Evolutionary conservation across 1,140 invertebrate genomes (phyloP), one percentile per base, ranked within the genome.

Genomic region (Nephotettix cincticeps): DNA sequence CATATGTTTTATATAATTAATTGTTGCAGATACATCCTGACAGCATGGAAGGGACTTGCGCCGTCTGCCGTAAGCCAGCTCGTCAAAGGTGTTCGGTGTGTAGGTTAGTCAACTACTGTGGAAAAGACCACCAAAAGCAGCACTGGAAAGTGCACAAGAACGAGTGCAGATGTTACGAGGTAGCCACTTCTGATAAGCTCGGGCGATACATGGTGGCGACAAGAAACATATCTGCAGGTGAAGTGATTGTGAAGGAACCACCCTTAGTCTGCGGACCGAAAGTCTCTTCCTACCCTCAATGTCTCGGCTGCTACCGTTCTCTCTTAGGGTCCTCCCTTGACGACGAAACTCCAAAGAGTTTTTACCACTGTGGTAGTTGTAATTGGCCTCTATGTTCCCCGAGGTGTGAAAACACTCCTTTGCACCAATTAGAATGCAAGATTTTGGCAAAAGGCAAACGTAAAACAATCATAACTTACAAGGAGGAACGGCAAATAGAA

Each of bases 71-170:
- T 9, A 32, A 61, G 21, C 27, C 54, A 36, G 72, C 72, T 1
- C 51, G 71, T 1, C 75, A 73, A 19, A 82, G 85, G 21, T 91
- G 90, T 75, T 84, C 84, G 27, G 86, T 84, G 43, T 91, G 90
- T 77, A 84, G 85, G 74, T 78, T 80, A 0, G 86, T 90, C 0
- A 86, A 86, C 75, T 92, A 92, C 79, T 92, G 91, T 80, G 83
- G 84, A 19, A 85, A 84, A 73, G 84, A 86, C 43, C 90, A 90
- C 75, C 90, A 91, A 78, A 87, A 88, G 76, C 77, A 83, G 40
- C 85, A 88, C 74, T 91, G 90, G 91, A 86, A 86, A 69, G 80
- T 66, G 0, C 91, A 92, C 79, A 91, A 88, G 68, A 78, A 78
- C 1, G 79, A 85, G 66, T 92, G 91, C 78, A 81, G 75, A 40